A percentile compares a stretch with the other conserved stretches of the same genome.
Evolutionary conservation across 2,888 invertebrate genomes (phyloP).

Genomic region (Rhamnusium bicolor): DNA sequence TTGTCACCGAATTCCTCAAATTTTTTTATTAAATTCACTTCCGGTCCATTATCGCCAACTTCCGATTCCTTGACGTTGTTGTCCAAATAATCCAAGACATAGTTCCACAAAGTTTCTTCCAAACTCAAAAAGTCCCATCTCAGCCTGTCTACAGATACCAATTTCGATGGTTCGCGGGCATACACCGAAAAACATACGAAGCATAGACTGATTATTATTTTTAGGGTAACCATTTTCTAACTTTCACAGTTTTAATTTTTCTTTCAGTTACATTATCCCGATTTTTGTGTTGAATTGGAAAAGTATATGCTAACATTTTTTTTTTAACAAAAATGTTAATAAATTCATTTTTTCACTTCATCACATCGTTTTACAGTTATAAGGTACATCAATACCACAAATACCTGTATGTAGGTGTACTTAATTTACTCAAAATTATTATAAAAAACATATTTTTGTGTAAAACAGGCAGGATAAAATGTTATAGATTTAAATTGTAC

Average conservation of each 20-base stretch:
- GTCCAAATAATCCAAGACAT: slow-evolving; percentile 52
- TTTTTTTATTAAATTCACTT: slow-evolving; percentile 75
- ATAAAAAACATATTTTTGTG: too few species aligned
- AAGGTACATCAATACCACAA: too few species aligned
- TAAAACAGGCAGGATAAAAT: too few species aligned
- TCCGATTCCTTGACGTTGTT: slow-evolving; percentile 52
- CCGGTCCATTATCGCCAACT: slow-evolving; percentile 62
- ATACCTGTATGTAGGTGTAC: too few species aligned
- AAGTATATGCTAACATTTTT: background rate
- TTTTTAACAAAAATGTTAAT: too few species aligned
- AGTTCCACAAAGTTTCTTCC: slow-evolving; percentile 72
- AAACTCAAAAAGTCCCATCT: slow-evolving; percentile 75
- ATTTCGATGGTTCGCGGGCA: slow-evolving; percentile 46
- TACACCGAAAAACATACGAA: background rate
- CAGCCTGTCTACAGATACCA: slow-evolving; percentile 73
- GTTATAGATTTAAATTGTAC: too few species aligned
- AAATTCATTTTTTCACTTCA: too few species aligned
- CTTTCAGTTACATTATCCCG: slow-evolving; percentile 10
- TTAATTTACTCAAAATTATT: too few species aligned
- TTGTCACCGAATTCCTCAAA: slow-evolving; percentile 75
- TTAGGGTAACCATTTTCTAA: background rate
- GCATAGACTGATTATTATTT: background rate
- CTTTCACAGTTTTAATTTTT: background rate
- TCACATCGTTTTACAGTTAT: too few species aligned
- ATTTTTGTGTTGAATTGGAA: background rate